These are phyloP conservation scores for Drosophila helvetica DNA, from an alignment of 2,888 invertebrate species.

Conservation along the genomic window DNA sequence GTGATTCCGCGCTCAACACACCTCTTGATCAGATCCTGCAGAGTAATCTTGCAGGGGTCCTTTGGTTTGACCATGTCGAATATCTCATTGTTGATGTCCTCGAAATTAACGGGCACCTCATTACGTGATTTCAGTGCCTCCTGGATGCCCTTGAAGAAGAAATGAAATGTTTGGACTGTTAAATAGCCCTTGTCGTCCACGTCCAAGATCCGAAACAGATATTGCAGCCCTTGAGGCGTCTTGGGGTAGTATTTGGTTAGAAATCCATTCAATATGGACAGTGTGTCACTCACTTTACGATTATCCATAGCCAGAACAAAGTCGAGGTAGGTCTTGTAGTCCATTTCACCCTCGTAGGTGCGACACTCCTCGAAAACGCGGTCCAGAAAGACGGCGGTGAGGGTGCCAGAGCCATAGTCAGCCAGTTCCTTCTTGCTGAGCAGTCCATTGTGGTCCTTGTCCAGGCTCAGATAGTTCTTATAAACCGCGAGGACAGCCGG, in stretches of 20 bases:
- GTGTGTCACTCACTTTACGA: conserved; percentile 87
- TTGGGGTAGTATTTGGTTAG: not conserved
- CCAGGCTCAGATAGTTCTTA: conserved; percentile 96
- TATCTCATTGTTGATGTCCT: conserved; percentile 98
- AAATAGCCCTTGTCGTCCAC: conserved; percentile 94
- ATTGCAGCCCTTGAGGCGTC: conserved; percentile 93
- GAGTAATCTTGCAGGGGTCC: conserved; percentile 92
- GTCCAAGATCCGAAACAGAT: conserved; percentile 95
- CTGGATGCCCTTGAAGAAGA: conserved; percentile 97
- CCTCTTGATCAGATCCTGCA: conserved; percentile 92
- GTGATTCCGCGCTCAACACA: conserved; percentile 70
- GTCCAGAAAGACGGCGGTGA: conserved; percentile 95
- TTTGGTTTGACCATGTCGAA: conserved; percentile 98
- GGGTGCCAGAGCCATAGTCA: conserved; percentile 94
- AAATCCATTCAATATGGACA: no score
- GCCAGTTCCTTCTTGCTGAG: conserved; percentile 95
- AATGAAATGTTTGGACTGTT: conserved; percentile 95
- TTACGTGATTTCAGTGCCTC: conserved; percentile 94
- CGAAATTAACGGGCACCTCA: conserved; percentile 95
- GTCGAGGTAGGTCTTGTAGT: conserved; percentile 98
- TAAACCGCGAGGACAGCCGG: conserved; percentile 95
- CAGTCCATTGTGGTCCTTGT: conserved; percentile 98
- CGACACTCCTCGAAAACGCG: conserved; percentile 97
- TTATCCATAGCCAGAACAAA: conserved; percentile 97
- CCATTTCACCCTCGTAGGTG: conserved; percentile 97